phyloP scores from a whole-genome alignment of 2,113 vertebrate genomes.

The Passer domesticus region DNA sequence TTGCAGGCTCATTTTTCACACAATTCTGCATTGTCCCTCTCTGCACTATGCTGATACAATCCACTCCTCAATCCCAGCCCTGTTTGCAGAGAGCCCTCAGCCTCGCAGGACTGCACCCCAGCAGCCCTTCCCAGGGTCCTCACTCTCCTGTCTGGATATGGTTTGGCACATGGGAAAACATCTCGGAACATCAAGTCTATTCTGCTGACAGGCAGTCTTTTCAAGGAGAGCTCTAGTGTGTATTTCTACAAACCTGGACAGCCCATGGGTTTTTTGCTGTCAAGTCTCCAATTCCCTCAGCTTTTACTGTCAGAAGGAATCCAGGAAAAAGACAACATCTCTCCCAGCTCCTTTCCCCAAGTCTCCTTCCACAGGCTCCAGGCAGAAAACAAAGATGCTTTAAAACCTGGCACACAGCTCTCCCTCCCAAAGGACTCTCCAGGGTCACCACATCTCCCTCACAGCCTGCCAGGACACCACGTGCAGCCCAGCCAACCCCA shows the following conservation, averaged over 20 bases:
- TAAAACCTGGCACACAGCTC: slow-evolving; percentile 3
- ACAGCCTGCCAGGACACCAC: neutral
- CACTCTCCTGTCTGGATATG: neutral
- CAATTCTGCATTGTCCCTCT: neutral
- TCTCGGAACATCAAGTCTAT: neutral
- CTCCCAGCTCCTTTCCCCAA: neutral
- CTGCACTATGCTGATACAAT: rapidly evolving
- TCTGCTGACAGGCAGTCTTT: slow-evolving; percentile 41
- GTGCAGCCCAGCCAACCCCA: neutral
- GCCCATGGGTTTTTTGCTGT: slow-evolving; percentile 39
- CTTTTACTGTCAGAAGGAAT: slow-evolving; percentile 61
- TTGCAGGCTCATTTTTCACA: neutral
- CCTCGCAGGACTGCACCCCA: neutral
- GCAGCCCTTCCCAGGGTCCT: neutral
- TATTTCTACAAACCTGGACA: slow-evolving; percentile 58
- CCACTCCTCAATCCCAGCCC: neutral
- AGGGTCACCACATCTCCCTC: neutral
- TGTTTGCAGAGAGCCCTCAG: neutral
- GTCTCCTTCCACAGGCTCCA: neutral
- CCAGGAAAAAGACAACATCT: slow-evolving; percentile 38
- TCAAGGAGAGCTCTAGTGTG: slow-evolving; percentile 4
- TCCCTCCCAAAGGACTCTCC: neutral
- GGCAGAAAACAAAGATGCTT: slow-evolving; percentile 10
- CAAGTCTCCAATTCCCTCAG: slow-evolving; percentile 59
- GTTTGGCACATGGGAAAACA: neutral